Evolutionary conservation across 2,113 vertebrate species (phyloP).

Genomic region (Cinclus mexicanus): DNA sequence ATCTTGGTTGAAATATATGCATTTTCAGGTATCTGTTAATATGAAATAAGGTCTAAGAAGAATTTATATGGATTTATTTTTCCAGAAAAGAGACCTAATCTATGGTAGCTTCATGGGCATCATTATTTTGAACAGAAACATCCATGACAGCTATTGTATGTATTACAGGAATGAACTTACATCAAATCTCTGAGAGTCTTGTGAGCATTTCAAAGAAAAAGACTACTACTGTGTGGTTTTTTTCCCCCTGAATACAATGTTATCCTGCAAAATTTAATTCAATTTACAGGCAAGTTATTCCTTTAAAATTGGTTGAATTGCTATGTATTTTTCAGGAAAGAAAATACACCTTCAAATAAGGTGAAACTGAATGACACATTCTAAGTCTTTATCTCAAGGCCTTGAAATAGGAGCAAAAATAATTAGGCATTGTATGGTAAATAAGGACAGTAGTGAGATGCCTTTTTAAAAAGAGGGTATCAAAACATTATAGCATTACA

Average conservation of each 20-base stretch:
- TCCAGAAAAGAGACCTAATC: neutral
- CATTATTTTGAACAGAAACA: neutral
- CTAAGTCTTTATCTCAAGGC: neutral
- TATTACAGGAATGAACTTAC: neutral
- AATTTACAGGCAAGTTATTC: neutral
- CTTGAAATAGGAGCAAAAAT: neutral
- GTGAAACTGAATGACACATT: neutral
- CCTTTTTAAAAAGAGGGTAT: neutral
- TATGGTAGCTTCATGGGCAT: neutral
- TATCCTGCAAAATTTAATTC: neutral
- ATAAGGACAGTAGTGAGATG: neutral
- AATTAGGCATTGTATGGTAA: neutral
- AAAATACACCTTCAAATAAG: neutral
- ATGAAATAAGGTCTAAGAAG: neutral
- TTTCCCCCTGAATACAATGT: neutral
- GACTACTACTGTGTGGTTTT: neutral
- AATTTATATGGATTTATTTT: neutral
- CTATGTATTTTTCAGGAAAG: neutral
- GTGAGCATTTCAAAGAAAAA: neutral
- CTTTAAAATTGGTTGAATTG: neutral
- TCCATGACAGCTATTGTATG: neutral
- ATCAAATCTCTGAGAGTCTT: neutral
- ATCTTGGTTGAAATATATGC: neutral
- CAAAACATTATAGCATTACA: neutral
- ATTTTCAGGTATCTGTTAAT: neutral